These are phyloP conservation scores for Platygyra sinensis DNA, from an alignment of 64 coral and sea anemone genomes.

Conservation along the genomic window DNA sequence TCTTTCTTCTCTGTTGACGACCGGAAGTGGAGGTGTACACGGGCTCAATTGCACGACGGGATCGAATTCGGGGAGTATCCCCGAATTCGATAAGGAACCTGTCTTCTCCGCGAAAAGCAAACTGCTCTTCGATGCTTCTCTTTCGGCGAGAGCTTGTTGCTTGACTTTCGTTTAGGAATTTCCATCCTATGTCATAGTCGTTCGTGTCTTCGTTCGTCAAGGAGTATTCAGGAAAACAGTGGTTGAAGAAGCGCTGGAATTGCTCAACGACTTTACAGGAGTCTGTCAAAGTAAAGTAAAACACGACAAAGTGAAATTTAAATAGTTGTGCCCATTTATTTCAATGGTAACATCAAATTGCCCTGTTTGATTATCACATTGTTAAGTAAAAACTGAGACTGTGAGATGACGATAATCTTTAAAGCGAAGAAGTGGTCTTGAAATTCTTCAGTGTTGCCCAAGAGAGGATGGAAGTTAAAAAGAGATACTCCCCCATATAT, in stretches of 20 bases:
- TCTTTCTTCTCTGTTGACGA: conserved; percentile 71
- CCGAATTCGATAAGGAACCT: conserved; percentile 16
- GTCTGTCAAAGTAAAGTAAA: conserved; percentile 20
- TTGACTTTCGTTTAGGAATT: conserved; percentile 43
- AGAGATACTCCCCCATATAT: too few relatives aligned
- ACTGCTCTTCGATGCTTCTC: conserved; percentile 75
- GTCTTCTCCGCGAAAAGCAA: conserved; percentile 28
- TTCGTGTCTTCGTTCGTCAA: conserved; percentile 45
- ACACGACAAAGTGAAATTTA: not conserved
- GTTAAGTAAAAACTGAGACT: too few relatives aligned
- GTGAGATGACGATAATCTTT: too few relatives aligned
- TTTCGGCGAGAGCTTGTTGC: conserved; percentile 38
- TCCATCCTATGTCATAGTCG: conserved; percentile 80
- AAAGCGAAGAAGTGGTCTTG: too few relatives aligned
- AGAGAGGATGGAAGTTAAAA: too few relatives aligned
- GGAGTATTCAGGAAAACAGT: conserved; percentile 30
- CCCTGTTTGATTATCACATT: too few relatives aligned
- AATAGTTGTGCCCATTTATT: not conserved
- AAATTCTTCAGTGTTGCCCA: too few relatives aligned
- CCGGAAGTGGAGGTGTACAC: conserved; percentile 77
- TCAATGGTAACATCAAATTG: not conserved
- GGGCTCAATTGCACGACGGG: conserved; percentile 77
- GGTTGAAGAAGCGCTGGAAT: not conserved
- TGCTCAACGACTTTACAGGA: not conserved
- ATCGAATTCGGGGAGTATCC: conserved; percentile 13